Evolutionary conservation across 2,888 invertebrate genomes (phyloP).

Genomic region (Seira sanloemensis): DNA sequence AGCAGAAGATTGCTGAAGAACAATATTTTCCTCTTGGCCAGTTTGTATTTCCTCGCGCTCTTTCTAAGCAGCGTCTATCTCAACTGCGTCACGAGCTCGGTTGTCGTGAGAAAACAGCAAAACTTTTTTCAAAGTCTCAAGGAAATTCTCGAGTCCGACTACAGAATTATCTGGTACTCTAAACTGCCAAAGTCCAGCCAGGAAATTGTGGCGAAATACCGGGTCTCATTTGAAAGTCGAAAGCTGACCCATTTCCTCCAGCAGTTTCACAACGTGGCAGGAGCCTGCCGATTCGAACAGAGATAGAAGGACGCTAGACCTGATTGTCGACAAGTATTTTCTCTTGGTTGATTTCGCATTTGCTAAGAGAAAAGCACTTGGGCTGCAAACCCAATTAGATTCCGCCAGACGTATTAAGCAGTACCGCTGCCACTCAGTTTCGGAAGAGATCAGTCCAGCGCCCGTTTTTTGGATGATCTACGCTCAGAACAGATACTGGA

Average conservation of each 20-base stretch:
- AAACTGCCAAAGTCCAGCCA: background rate
- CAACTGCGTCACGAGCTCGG: background rate
- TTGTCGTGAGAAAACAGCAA: background rate
- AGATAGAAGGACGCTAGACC: too few species aligned
- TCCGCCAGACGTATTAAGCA: too few species aligned
- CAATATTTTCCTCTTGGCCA: background rate
- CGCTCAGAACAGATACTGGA: slow-evolving; percentile 18
- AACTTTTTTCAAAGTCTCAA: background rate
- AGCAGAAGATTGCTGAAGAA: background rate
- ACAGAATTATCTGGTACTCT: background rate
- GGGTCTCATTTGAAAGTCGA: too few species aligned
- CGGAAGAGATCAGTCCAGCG: background rate
- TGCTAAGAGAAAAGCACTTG: too few species aligned
- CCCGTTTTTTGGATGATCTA: slow-evolving; percentile 11
- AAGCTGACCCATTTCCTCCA: too few species aligned
- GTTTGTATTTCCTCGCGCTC: background rate
- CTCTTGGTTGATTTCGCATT: too few species aligned
- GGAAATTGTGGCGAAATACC: too few species aligned
- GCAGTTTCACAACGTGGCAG: too few species aligned
- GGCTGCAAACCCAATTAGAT: too few species aligned
- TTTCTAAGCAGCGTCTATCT: background rate
- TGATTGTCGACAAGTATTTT: too few species aligned
- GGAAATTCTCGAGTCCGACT: background rate
- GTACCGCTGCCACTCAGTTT: slow-evolving; percentile 11
- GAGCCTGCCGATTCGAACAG: too few species aligned